Evolutionary conservation across 2,888 invertebrate genomes (phyloP).

Genomic region (Argynnis bischoffii): DNA sequence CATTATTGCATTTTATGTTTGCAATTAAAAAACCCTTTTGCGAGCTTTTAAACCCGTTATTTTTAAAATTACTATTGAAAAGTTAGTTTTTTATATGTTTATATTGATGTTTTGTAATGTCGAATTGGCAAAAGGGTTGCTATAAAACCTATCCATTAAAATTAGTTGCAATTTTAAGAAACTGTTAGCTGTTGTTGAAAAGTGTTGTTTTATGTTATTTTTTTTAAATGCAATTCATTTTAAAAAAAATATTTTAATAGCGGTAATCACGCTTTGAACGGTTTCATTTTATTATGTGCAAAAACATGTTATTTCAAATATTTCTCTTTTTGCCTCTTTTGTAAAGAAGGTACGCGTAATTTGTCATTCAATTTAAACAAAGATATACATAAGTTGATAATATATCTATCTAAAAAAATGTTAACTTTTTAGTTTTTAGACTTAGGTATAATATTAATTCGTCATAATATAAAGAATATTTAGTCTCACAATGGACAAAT

Average conservation of each 20-base stretch:
- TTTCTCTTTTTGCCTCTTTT: no score
- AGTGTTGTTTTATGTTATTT: slow-evolving; percentile 12
- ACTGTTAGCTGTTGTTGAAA: slow-evolving; percentile 20
- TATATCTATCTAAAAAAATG: no score
- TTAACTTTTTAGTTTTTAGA: no score
- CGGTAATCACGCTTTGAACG: no score
- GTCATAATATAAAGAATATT: no score
- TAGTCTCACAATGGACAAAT: no score
- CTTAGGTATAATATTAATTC: no score
- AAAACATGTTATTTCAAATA: no score
- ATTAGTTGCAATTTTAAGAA: slow-evolving; percentile 29
- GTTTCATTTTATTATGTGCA: no score
- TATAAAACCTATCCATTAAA: slow-evolving; percentile 32
- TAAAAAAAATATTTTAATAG: neutral
- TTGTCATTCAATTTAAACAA: no score
- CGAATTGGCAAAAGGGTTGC: slow-evolving; percentile 63
- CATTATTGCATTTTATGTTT: slow-evolving; percentile 52
- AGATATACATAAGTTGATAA: no score
- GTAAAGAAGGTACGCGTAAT: no score
- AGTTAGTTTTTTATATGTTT: slow-evolving; percentile 46
- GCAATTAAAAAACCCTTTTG: slow-evolving; percentile 63
- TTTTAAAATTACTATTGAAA: slow-evolving; percentile 46
- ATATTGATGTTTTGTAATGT: slow-evolving; percentile 43
- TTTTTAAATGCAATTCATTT: neutral
- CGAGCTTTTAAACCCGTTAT: slow-evolving; percentile 53